Base-by-base conservation (phyloP, 2,113 vertebrate genomes). In the Marmota flaviventris region DNA sequence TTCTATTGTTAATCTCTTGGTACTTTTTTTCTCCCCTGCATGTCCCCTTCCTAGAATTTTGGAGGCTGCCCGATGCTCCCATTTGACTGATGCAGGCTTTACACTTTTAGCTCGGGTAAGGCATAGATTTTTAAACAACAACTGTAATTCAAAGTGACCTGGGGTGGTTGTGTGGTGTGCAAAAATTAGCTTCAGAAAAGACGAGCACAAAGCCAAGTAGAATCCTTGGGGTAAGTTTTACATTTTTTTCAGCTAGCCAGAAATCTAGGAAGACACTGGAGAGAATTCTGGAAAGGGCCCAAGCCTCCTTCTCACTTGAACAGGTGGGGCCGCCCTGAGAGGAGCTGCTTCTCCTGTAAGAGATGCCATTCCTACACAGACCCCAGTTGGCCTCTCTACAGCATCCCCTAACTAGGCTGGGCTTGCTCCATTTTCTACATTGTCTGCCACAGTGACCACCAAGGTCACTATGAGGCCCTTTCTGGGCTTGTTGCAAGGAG, bases 41-140 rank as follows among this genome's bases (percentile, higher is more conserved):
- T 45, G 29, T 27, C 9, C 8, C 7, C 25, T 25, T 4, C 39
- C 56, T 97, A 99, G 99, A 98, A 99, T 99, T 98, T 98, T 99
- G 98, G 99, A 99, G 98, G 99, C 99, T 96, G 99, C 99, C 78
- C 98, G 99, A 90, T 99, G 99, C 98, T 99, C 99, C 69, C 99
- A 99, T 96, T 98, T 99, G 95, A 99, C 99, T 2, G 99, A 99
- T 8, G 99, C 99, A 85, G 99, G 99, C 48, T 99, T 99, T 98
- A 99, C 99, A 24, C 99, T 99, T 63, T 97, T 99, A 72, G 99
- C 99, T 97, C 99, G 99, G 98, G 99, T 99, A 98, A 99, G 99
- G 53, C 34, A 85, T 65, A 37, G 8, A 27, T 87, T 88, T 63
- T 63, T 4, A 73, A 88, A 78, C 10, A 14, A 88, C 22, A 24